These are phyloP conservation scores for Dromaius novaehollandiae DNA, from an alignment of 2,113 vertebrate genomes.

Conservation along the genomic window DNA sequence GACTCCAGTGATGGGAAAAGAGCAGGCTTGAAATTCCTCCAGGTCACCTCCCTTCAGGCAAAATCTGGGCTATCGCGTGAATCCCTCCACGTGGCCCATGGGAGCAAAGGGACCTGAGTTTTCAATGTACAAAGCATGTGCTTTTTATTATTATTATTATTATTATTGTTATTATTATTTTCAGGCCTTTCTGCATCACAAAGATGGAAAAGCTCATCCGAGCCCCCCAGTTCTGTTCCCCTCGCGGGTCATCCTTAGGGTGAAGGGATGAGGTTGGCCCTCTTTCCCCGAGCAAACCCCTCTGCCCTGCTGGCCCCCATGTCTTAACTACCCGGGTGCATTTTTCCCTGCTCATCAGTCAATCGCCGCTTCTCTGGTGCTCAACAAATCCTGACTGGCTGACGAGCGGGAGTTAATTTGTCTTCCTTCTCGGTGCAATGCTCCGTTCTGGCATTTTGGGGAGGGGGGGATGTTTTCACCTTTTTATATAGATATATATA, in stretches of 20 bases:
- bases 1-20: not conserved
- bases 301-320: not conserved
- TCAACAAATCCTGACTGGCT: not conserved
- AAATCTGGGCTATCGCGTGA: not conserved
- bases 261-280: not conserved
- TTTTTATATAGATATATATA: constrained; percentile 71
- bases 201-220: not conserved
- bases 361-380: constrained; percentile 41
- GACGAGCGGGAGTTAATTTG: not conserved
- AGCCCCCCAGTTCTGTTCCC: not conserved
- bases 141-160: not conserved
- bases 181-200: not conserved
- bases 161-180: not conserved
- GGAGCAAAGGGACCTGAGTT: not conserved
- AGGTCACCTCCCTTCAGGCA: not conserved
- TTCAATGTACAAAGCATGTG: not conserved
- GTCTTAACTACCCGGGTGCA: not conserved
- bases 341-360: not conserved
- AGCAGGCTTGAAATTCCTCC: not conserved
- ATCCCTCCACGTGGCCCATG: not conserved
- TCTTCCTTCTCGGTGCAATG: constrained; percentile 17
- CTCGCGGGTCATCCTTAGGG: rapidly evolving
- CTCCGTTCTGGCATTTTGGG: not conserved
- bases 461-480: constrained; percentile 34
- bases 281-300: not conserved